Evolutionary conservation across 2,797 vertebrate genomes (phyloP).

Genomic region (Chrosomus eos): DNA sequence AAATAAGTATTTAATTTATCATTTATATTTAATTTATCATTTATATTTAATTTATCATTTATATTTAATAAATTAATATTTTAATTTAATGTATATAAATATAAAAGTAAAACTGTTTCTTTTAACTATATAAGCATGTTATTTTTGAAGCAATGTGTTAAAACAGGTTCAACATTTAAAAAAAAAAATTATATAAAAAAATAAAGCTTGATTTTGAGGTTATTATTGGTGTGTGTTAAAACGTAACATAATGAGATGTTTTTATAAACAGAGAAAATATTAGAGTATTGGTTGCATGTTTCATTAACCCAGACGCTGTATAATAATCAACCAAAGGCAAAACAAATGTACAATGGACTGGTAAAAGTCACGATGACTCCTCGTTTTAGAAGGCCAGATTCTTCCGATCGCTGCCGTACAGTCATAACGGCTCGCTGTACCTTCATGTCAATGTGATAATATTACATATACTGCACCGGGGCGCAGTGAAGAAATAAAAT

Average conservation of each 20-base stretch:
- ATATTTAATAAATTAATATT: too few relatives aligned
- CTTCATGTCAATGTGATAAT: conserved; percentile 43
- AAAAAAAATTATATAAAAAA: too few relatives aligned
- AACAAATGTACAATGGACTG: background rate
- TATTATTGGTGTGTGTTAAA: background rate
- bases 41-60: too few relatives aligned
- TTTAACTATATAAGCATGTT: too few relatives aligned
- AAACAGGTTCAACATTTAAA: too few relatives aligned
- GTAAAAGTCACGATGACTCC: background rate
- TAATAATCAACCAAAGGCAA: background rate
- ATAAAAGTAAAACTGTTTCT: too few relatives aligned
- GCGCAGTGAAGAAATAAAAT: conserved; percentile 18
- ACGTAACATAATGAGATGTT: background rate
- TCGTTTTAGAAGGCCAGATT: background rate
- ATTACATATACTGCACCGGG: conserved; percentile 14
- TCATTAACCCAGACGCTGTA: background rate
- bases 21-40: too few relatives aligned
- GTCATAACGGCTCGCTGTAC: background rate
- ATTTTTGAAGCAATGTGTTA: too few relatives aligned
- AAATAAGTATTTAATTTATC: too few relatives aligned
- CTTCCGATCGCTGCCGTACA: background rate
- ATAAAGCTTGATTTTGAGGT: too few relatives aligned
- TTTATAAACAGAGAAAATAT: background rate
- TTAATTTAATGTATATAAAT: too few relatives aligned
- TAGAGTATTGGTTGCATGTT: background rate